Conservation (phyloP, 2,797 vertebrate genomes). For the Enteromius treurensis region DNA sequence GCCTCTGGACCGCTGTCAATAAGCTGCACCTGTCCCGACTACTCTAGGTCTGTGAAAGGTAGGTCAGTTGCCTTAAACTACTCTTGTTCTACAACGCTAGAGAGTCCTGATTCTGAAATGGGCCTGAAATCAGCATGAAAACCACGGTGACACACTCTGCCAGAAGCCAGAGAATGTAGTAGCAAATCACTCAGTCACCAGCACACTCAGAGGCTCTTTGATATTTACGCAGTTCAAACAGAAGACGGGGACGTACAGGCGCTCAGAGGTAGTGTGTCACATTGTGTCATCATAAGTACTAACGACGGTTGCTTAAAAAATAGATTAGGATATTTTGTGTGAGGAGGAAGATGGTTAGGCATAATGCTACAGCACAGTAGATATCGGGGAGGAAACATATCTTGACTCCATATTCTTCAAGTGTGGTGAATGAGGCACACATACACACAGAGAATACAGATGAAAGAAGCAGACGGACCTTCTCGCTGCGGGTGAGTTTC, state of each 20-base stretch:
- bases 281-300: conserved; percentile 24
- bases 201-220: conserved; percentile 6
- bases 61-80: not conserved
- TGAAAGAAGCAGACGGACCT: not conserved
- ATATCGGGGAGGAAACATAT: not conserved
- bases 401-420: not conserved
- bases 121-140: conserved; percentile 8
- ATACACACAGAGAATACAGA: not conserved
- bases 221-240: conserved; percentile 5
- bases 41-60: not conserved
- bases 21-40: not conserved
- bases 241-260: not conserved
- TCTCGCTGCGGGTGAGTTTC: conserved; percentile 16
- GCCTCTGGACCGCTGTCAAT: not conserved
- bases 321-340: not conserved
- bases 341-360: not conserved
- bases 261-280: conserved; percentile 12
- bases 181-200: conserved; percentile 21
- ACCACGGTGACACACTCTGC: not conserved
- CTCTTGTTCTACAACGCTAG: not conserved
- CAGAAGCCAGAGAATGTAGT: conserved; percentile 1
- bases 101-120: conserved; percentile 10
- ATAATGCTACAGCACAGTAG: not conserved
- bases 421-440: conserved; percentile 10
- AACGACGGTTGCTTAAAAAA: not conserved